A percentile compares a stretch with the other conserved stretches of the same genome.
Evolutionary conservation across 2,888 invertebrate genomes (phyloP).

Genomic region (Coecobrya sp.): DNA sequence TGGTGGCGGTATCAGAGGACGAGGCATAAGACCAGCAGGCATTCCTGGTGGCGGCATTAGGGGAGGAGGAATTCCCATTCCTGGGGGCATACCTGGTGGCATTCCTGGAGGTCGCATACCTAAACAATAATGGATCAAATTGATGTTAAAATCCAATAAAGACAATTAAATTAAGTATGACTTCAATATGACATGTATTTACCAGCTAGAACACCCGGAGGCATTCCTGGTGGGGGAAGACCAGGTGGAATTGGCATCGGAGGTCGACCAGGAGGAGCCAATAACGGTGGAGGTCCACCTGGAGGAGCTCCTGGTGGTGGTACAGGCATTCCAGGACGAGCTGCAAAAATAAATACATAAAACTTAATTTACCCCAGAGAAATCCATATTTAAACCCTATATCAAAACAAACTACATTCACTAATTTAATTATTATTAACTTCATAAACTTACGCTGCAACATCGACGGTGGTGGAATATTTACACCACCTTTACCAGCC

Average conservation of each 20-base stretch:
- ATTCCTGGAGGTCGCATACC: slow-evolving; percentile 89
- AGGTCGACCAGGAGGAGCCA: slow-evolving; percentile 88
- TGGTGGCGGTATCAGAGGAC: slow-evolving; percentile 83
- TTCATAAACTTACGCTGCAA: slow-evolving; percentile 85
- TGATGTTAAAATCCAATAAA: too few relatives aligned
- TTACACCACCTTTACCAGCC: slow-evolving; percentile 90
- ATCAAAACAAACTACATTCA: neutral
- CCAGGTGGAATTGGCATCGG: slow-evolving; percentile 86
- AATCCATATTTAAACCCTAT: too few relatives aligned
- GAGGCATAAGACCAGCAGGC: slow-evolving; percentile 81
- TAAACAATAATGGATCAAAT: too few relatives aligned
- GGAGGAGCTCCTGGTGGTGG: slow-evolving; percentile 87
- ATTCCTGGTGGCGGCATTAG: slow-evolving; percentile 89
- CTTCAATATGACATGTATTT: too few relatives aligned
- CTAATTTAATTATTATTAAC: neutral
- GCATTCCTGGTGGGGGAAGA: slow-evolving; percentile 84
- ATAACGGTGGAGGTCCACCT: slow-evolving; percentile 90
- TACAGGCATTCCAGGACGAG: slow-evolving; percentile 86
- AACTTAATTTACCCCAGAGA: too few relatives aligned
- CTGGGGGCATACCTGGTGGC: slow-evolving; percentile 92
- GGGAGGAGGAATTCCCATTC: slow-evolving; percentile 87
- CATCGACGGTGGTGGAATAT: slow-evolving; percentile 92
- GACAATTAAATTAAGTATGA: too few relatives aligned
- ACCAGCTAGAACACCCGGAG: slow-evolving; percentile 60
- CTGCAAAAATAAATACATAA: slow-evolving; percentile 48